These are phyloP conservation scores for Bettongia penicillata DNA, from an alignment of 2,113 vertebrate genomes.

Conservation along the genomic window DNA sequence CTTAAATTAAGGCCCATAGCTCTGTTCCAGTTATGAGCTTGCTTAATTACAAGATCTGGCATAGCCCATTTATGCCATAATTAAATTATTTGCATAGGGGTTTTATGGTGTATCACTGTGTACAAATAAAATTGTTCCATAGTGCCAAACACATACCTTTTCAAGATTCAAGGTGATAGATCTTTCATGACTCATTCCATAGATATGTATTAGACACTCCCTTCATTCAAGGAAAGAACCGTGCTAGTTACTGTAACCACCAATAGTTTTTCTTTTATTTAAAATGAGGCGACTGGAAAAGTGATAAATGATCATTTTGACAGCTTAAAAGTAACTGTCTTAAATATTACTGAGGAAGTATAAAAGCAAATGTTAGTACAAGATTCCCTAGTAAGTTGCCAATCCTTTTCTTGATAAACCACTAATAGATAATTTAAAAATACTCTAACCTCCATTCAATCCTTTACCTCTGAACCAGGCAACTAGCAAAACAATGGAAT, in stretches of 20 bases:
- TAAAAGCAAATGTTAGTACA: background rate
- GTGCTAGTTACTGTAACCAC: background rate
- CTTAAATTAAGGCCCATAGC: background rate
- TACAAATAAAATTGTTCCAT: background rate
- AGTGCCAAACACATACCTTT: background rate
- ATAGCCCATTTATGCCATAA: background rate
- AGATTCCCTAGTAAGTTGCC: background rate
- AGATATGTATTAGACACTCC: background rate
- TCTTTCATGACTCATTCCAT: background rate
- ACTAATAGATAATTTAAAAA: background rate
- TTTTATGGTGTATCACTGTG: background rate
- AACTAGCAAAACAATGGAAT: background rate
- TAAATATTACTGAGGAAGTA: background rate
- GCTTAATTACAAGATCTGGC: background rate
- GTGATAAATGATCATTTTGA: background rate
- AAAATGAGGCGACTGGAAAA: background rate
- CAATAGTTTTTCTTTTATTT: background rate
- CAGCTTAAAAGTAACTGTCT: background rate
- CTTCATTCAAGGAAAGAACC: background rate
- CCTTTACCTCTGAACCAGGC: background rate
- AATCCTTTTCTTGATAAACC: background rate
- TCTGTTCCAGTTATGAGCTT: background rate
- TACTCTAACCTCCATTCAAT: background rate
- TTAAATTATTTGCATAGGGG: background rate
- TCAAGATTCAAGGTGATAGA: background rate